These are phyloP conservation scores for Digitonthophagus gazella DNA, from an alignment of 2,888 invertebrate genomes.

Conservation along the genomic window DNA sequence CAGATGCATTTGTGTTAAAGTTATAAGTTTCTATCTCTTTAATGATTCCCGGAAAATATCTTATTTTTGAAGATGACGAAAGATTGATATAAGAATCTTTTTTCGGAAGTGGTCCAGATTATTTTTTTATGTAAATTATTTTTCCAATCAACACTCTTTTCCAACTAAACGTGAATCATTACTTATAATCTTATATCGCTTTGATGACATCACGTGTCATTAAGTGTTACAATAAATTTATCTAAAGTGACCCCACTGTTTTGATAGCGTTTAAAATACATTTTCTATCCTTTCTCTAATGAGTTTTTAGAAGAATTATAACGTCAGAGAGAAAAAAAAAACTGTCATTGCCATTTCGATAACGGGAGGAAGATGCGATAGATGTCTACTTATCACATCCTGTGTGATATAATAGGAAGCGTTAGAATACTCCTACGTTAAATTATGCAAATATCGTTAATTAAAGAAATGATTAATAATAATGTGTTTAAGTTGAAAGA, in stretches of 20 bases:
- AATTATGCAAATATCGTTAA: not conserved
- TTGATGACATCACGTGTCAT: not conserved
- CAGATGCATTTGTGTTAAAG: too few species aligned
- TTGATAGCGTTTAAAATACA: not conserved
- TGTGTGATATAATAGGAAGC: slow-evolving; percentile 4
- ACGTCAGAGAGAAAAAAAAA: not conserved
- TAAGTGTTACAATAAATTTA: not conserved
- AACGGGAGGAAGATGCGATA: slow-evolving; percentile 11
- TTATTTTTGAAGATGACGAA: not conserved
- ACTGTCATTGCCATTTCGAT: slow-evolving; percentile 14
- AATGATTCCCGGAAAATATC: too few species aligned
- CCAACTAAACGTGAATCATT: not conserved
- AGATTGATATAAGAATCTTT: too few species aligned
- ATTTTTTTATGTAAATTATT: not conserved
- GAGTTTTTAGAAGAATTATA: not conserved
- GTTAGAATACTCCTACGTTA: not conserved
- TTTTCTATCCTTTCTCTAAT: not conserved
- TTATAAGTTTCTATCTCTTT: too few species aligned
- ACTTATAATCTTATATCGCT: too few species aligned
- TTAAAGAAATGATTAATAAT: not conserved
- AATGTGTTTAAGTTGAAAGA: too few species aligned
- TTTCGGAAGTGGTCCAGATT: not conserved
- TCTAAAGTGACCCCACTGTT: too few species aligned
- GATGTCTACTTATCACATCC: slow-evolving; percentile 4
- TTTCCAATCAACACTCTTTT: not conserved